These are phyloP conservation scores for Grapholita molesta DNA, from an alignment of 1,140 invertebrate genomes.

Conservation along the genomic window DNA sequence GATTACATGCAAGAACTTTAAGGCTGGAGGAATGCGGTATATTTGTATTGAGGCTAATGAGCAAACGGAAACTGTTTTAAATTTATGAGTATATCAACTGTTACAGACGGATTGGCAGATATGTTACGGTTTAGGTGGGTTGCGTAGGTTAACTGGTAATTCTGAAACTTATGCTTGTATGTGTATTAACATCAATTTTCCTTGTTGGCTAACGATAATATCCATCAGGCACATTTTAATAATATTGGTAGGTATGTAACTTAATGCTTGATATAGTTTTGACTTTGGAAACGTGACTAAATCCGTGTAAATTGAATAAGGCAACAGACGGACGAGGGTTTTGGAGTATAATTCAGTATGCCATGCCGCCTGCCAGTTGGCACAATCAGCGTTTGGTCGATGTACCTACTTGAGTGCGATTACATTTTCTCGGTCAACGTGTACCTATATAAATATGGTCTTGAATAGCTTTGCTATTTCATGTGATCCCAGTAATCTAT, in stretches of 20 bases:
- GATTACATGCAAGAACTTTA: neutral
- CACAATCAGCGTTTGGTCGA: constrained; percentile 32
- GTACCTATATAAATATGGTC: neutral
- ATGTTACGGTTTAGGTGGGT: too few species aligned
- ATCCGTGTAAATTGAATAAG: constrained; percentile 9
- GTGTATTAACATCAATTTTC: neutral
- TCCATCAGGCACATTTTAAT: neutral
- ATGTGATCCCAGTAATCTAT: neutral
- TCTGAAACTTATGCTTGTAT: too few species aligned
- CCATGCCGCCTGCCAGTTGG: constrained; percentile 56
- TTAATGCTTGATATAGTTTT: neutral
- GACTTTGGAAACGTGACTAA: neutral
- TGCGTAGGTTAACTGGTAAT: too few species aligned
- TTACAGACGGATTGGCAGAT: too few species aligned
- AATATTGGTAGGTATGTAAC: neutral
- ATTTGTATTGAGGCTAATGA: neutral
- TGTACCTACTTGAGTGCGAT: constrained; percentile 27
- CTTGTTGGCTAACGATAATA: neutral
- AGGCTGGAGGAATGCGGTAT: neutral
- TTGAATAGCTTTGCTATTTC: neutral
- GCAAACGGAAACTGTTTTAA: neutral
- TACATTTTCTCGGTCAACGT: constrained; percentile 4
- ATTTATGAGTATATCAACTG: too few species aligned
- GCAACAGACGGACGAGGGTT: constrained; percentile 14
- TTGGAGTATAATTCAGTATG: constrained; percentile 36